Percentiles rank a stretch among this genome's conserved stretches.
phyloP scores from a whole-genome alignment of 2,113 vertebrate species.

The Grus americana region DNA sequence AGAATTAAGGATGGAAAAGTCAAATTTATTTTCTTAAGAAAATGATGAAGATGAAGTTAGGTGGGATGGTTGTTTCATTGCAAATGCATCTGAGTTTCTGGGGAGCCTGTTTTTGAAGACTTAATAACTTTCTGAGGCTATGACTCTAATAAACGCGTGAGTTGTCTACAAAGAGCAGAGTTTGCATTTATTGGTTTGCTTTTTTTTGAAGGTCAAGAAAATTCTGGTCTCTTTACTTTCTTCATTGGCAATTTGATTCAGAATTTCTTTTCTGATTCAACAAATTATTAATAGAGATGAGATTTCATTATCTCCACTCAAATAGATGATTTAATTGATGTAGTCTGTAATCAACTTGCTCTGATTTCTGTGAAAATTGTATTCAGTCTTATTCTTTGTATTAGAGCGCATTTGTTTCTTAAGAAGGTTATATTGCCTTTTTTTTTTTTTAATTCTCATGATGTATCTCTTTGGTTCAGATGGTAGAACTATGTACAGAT shows the following conservation, averaged over 20 bases:
- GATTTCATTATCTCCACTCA: slow-evolving; percentile 5
- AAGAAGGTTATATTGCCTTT: not conserved
- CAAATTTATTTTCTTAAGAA: not conserved
- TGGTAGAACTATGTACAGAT: not conserved
- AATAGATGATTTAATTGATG: not conserved
- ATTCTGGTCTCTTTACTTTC: not conserved
- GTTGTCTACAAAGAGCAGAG: not conserved
- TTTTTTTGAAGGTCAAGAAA: not conserved
- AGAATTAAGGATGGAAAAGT: not conserved
- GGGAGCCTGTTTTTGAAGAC: not conserved
- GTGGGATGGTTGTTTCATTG: not conserved
- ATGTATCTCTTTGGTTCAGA: not conserved
- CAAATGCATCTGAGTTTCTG: not conserved
- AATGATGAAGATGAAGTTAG: not conserved
- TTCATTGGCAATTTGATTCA: not conserved
- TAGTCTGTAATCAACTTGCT: not conserved
- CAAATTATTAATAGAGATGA: not conserved
- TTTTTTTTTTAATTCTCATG: not conserved
- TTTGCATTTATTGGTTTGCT: not conserved
- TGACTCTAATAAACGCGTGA: not conserved
- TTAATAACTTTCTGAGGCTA: not conserved
- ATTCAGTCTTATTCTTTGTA: not conserved
- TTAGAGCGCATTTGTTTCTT: not conserved
- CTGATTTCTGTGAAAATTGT: not conserved
- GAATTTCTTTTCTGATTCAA: not conserved